Conservation (phyloP, 2,797 vertebrate species). For the Mormyrus proboscirostris region DNA sequence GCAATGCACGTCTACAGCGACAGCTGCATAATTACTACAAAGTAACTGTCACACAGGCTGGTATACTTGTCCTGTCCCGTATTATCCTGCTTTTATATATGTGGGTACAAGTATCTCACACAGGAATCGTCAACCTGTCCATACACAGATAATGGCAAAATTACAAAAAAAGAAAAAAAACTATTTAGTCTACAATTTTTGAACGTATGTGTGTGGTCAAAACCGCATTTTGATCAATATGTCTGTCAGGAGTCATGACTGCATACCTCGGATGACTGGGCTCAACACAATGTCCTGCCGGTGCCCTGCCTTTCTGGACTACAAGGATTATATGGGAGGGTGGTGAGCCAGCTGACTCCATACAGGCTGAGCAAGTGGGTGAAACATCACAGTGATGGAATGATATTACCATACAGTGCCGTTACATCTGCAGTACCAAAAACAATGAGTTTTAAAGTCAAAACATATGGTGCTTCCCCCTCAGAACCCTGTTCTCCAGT, state of each 20-base stretch:
- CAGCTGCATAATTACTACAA: not conserved
- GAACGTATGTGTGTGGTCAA: not conserved
- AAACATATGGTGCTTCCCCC: not conserved
- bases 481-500: not conserved
- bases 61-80: not conserved
- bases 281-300: not conserved
- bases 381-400: not conserved
- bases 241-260: not conserved
- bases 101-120: not conserved
- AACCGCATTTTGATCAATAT: not conserved
- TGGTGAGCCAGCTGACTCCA: not conserved
- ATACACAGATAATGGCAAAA: not conserved
- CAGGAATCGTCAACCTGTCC: not conserved
- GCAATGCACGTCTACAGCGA: constrained; percentile 20
- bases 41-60: not conserved
- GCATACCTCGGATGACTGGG: not conserved
- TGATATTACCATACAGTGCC: not conserved
- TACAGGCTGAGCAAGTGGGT: not conserved
- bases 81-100: not conserved
- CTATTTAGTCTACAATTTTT: not conserved
- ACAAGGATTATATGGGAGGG: not conserved
- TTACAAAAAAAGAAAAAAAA: not conserved
- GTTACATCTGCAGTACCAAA: not conserved
- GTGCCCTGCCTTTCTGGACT: not conserved
- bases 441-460: not conserved